These are phyloP conservation scores for Solea senegalensis DNA, from an alignment of 2,113 vertebrate genomes.

Conservation along the genomic window DNA sequence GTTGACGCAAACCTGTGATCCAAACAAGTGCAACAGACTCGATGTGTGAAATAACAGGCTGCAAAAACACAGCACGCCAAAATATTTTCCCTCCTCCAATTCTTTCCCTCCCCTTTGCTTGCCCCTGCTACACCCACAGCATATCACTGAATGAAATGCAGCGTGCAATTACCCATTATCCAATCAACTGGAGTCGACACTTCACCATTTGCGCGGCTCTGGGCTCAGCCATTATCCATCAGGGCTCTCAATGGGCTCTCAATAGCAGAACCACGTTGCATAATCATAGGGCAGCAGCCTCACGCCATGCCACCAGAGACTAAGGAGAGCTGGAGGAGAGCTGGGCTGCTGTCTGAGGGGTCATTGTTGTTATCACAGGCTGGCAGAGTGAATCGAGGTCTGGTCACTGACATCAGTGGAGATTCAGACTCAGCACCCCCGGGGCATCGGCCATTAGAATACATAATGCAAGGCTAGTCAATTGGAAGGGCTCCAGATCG, in stretches of 20 bases:
- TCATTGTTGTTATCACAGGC: slow-evolving; percentile 19
- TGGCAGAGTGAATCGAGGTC: slow-evolving; percentile 31
- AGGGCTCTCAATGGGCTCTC: slow-evolving; percentile 54
- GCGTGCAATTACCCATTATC: slow-evolving; percentile 75
- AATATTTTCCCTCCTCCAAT: slow-evolving; percentile 52
- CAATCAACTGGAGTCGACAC: slow-evolving; percentile 71
- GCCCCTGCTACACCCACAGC: slow-evolving; percentile 43
- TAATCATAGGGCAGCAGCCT: slow-evolving; percentile 52
- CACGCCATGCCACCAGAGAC: slow-evolving; percentile 25
- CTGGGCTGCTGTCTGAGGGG: slow-evolving; percentile 46
- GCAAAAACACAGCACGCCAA: slow-evolving; percentile 43
- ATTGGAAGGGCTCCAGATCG: slow-evolving; percentile 81
- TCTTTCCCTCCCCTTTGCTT: slow-evolving; percentile 27
- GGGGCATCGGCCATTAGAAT: slow-evolving; percentile 69
- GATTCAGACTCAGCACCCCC: slow-evolving; percentile 50
- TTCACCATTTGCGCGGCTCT: slow-evolving; percentile 66
- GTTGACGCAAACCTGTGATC: slow-evolving; percentile 47
- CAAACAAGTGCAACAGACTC: slow-evolving; percentile 50
- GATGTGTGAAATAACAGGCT: slow-evolving; percentile 58
- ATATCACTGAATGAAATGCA: slow-evolving; percentile 69
- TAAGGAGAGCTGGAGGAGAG: slow-evolving; percentile 32
- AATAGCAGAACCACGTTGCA: slow-evolving; percentile 39
- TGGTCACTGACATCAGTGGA: slow-evolving; percentile 54
- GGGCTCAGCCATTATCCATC: slow-evolving; percentile 65
- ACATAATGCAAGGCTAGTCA: slow-evolving; percentile 75